Base-by-base conservation (phyloP, 2,888 invertebrate genomes). In the Drosophila emarginata region DNA sequence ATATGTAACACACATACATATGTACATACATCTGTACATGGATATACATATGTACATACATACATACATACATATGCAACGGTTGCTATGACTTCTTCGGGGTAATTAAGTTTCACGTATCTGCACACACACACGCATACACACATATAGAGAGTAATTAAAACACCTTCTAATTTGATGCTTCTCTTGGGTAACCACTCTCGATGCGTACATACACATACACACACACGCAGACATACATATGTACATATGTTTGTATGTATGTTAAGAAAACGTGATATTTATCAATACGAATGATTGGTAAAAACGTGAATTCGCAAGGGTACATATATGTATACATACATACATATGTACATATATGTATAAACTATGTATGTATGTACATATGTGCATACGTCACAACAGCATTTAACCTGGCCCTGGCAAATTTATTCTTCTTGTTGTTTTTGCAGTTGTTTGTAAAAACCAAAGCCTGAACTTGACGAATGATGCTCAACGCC, bases 401-500 rank as follows among this genome's bases (percentile, higher is more conserved):
- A 18, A 15, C 40, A 9, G 15, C 5, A 6, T 40, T 7, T 7
- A 15, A 18, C 45, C 11, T 14, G 18, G 4, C 4, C 11, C 45
- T 45, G 45, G 18, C 45, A 45, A 1, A 7, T 40, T 36, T 12
- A 7, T 40, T 36, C 14, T 23, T 59, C 26, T 54, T 61, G 23
- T 64, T 79, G 70, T 32, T 32, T 9, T 32, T 32, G 9, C 9
- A 32, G 32, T 32, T 32, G 9, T 32, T 32, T 11, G 63, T 45
- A 36, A 36, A 23, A 23, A 32, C 52, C 32, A 66, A 67, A 68
- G 77, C 70, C 74, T 86, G 82, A 86, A 83, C 81, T 83, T 82
- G 86, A 80, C 80, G 72, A 65, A 79, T 71, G 72, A 45, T 54
- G 59, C 26, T 59, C 54, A 67, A 51, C 67, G 72, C 54, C 56